These are phyloP conservation scores for Lacanobia oleracea DNA, from an alignment of 2,888 invertebrate species.

Conservation along the genomic window DNA sequence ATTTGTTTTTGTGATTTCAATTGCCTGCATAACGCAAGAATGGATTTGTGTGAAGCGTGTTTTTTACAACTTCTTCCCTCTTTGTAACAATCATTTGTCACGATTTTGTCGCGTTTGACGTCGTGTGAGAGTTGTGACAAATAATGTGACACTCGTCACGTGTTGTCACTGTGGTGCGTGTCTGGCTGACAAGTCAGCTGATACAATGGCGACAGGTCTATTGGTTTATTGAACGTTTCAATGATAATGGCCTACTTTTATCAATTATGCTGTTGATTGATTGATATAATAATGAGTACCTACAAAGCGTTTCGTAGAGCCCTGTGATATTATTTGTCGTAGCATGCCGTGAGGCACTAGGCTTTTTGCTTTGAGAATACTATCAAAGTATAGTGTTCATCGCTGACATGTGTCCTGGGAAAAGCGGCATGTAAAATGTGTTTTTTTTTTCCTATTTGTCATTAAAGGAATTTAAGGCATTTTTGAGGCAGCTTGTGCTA, in stretches of 20 bases:
- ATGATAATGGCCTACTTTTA: conserved; percentile 9
- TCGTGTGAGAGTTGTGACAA: not conserved
- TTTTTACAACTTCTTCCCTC: not conserved
- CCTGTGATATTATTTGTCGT: not conserved
- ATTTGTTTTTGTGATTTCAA: not conserved
- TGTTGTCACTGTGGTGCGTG: conserved; percentile 1
- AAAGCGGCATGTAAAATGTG: too few species aligned
- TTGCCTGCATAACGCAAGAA: not conserved
- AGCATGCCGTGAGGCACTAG: not conserved
- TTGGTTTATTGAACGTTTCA: conserved; percentile 7
- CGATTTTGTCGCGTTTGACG: not conserved
- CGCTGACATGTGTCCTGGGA: too few species aligned
- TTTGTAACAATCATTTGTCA: not conserved
- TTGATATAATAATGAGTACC: not conserved
- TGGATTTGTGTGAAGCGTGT: conserved; percentile 3
- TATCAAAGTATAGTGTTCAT: not conserved
- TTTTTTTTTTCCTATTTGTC: not conserved
- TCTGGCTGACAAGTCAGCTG: not conserved
- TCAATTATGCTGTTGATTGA: not conserved
- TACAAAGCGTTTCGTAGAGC: not conserved
- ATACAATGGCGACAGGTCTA: not conserved
- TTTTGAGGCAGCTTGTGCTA: too few species aligned
- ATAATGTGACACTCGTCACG: conserved; percentile 4
- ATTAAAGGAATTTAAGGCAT: not conserved
- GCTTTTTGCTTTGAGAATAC: not conserved